These are phyloP conservation scores for Tricholaema leucomelas DNA, from an alignment of 2,113 vertebrate species.

Conservation along the genomic window DNA sequence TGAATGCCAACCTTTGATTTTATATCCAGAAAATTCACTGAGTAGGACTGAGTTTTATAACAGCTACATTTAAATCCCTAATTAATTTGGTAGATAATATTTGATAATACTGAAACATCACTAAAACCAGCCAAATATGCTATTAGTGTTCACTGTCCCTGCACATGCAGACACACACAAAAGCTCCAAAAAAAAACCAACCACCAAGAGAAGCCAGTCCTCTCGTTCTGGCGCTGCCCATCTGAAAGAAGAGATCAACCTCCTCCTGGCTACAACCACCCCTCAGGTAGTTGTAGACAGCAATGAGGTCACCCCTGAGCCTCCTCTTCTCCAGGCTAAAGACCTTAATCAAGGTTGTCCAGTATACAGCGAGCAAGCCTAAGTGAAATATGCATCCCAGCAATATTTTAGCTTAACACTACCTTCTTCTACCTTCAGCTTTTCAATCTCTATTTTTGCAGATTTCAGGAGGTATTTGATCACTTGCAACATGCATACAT, in stretches of 20 bases:
- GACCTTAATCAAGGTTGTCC: slow-evolving; percentile 68
- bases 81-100: background rate
- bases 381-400: slow-evolving; percentile 52
- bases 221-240: too few species aligned
- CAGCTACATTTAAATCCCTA: background rate
- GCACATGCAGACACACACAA: background rate
- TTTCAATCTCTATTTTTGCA: slow-evolving; percentile 20
- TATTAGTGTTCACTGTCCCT: background rate
- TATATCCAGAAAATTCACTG: background rate
- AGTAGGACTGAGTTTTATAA: background rate
- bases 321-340: too few species aligned
- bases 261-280: too few species aligned
- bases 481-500: background rate
- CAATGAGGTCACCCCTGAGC: too few species aligned
- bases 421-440: slow-evolving; percentile 31
- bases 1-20: background rate
- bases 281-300: too few species aligned
- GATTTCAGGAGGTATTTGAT: slow-evolving; percentile 26
- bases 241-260: too few species aligned
- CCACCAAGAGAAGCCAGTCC: background rate
- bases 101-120: background rate
- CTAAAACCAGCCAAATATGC: background rate
- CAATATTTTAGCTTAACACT: slow-evolving; percentile 50
- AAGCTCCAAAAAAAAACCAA: background rate
- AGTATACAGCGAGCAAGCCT: slow-evolving; percentile 9